Conservation (phyloP, 2,113 vertebrate species). For the Regulus satrapa region DNA sequence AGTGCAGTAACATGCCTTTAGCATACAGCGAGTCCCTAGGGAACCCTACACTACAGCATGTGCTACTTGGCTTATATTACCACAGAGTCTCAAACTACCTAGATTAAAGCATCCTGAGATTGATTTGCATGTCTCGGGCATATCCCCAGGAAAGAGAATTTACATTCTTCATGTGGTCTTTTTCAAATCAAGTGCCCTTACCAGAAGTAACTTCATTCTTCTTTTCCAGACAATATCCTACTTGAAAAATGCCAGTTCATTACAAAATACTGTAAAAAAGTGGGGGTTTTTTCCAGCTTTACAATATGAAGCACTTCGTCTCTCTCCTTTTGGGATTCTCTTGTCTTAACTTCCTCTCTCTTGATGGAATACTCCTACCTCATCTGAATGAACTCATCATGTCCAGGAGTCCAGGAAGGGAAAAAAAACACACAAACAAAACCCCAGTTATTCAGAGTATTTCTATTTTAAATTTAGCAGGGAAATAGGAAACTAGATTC, state of each 20-base stretch:
- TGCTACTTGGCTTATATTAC: neutral
- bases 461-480: neutral
- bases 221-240: neutral
- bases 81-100: neutral
- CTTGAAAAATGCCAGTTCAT: neutral
- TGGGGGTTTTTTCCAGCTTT: neutral
- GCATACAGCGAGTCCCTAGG: neutral
- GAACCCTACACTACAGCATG: fast-evolving
- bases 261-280: neutral
- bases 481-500: neutral
- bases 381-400: neutral
- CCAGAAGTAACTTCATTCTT: neutral
- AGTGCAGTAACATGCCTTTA: neutral
- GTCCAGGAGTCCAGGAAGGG: neutral
- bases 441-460: neutral
- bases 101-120: neutral
- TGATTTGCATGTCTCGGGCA: neutral
- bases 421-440: neutral
- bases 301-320: neutral
- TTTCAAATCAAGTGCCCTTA: neutral
- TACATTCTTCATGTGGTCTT: neutral
- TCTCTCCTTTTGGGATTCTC: neutral
- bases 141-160: neutral
- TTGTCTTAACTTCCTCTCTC: neutral
- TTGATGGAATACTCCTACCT: neutral